Evolutionary conservation across 2,888 invertebrate species (phyloP).

Genomic region (Lacanobia oleracea): DNA sequence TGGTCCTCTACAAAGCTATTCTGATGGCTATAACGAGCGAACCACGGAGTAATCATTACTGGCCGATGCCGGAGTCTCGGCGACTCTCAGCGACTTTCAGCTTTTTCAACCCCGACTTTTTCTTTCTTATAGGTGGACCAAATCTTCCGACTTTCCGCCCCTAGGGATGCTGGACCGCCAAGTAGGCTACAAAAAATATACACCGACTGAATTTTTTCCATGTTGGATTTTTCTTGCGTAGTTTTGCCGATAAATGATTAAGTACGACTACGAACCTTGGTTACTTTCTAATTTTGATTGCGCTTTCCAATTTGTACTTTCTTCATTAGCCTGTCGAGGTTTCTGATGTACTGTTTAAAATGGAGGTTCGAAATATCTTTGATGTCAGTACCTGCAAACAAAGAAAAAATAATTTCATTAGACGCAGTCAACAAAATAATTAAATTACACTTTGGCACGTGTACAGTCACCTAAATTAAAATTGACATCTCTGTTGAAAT

Average conservation of each 20-base stretch:
- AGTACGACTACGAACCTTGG: conserved; percentile 16
- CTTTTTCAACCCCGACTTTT: conserved; percentile 40
- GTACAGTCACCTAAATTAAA: background rate
- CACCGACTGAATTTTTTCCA: conserved; percentile 1
- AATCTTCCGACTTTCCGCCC: conserved; percentile 45
- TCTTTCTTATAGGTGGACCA: conserved; percentile 35
- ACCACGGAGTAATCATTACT: conserved; percentile 51
- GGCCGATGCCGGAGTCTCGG: conserved; percentile 4
- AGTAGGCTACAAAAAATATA: conserved; percentile 40
- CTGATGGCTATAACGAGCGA: conserved; percentile 47
- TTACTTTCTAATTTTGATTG: conserved; percentile 23
- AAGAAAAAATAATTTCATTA: conserved; percentile 32
- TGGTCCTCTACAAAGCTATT: conserved; percentile 34
- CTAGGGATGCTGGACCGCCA: conserved; percentile 43
- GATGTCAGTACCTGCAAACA: conserved; percentile 55
- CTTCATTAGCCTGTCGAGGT: conserved; percentile 15
- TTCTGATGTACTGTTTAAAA: conserved; percentile 11
- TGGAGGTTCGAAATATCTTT: conserved; percentile 6
- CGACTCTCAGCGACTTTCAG: conserved; percentile 26
- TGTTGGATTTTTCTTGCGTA: background rate
- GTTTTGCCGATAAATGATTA: conserved; percentile 36
- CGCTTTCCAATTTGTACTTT: conserved; percentile 23
- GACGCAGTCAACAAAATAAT: conserved; percentile 9
- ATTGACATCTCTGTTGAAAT: background rate
- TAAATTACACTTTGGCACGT: background rate